Percentiles rank a stretch among this genome's conserved stretches.
Conservation (phyloP, 2,888 invertebrate genomes). For the Drosophila melanosoma region DNA sequence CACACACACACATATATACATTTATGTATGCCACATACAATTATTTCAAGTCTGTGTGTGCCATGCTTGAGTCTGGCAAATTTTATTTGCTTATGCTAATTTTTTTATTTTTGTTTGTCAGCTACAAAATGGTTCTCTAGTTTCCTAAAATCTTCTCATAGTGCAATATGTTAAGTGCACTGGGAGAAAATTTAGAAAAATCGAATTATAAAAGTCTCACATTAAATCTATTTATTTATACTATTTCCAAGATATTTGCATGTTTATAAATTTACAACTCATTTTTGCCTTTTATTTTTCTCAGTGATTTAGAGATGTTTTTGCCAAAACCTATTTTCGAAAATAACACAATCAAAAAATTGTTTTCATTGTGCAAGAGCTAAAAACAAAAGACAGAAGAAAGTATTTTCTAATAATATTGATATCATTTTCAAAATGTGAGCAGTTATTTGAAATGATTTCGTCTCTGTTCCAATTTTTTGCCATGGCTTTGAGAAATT, state of each 20-base stretch:
- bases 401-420: neutral
- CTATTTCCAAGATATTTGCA: neutral
- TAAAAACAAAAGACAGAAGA: neutral
- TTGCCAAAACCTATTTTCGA: neutral
- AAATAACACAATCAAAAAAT: conserved; percentile 1
- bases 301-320: neutral
- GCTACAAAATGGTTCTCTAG: conserved; percentile 12
- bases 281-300: neutral
- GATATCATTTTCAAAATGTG: neutral
- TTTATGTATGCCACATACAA: conserved; percentile 22
- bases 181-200: neutral
- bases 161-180: conserved; percentile 14
- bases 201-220: neutral
- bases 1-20: neutral
- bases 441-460: neutral
- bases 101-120: conserved; percentile 1
- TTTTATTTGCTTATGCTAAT: conserved; percentile 12
- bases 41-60: conserved; percentile 44
- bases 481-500: neutral
- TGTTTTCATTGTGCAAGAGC: neutral
- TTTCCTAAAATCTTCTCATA: conserved; percentile 12
- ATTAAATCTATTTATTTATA: neutral
- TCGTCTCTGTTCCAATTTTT: neutral
- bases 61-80: conserved; percentile 17
- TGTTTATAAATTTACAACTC: neutral